A percentile compares a stretch with the other conserved stretches of the same genome.
Evolutionary conservation across 1,140 invertebrate species (phyloP).

Genomic region (Wasmannia auropunctata): DNA sequence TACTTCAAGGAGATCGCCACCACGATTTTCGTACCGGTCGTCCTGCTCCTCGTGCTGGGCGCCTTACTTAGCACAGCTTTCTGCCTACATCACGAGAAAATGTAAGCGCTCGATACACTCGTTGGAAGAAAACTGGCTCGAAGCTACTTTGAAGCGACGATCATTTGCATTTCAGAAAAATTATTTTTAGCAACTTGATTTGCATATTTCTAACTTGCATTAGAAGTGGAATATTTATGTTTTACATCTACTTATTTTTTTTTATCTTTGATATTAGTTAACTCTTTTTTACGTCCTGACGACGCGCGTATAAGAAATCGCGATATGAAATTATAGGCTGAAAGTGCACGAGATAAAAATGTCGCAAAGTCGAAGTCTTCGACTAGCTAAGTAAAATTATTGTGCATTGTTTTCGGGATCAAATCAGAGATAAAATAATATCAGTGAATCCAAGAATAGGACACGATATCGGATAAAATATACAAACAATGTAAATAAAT

Average conservation of each 20-base stretch:
- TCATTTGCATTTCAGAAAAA: background rate
- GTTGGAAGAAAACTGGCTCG: background rate
- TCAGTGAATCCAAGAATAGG: background rate
- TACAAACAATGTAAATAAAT: background rate
- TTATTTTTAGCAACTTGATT: background rate
- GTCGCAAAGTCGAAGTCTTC: background rate
- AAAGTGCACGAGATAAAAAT: background rate
- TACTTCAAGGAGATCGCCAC: slow-evolving; percentile 90
- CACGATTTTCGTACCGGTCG: slow-evolving; percentile 89
- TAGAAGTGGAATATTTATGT: background rate
- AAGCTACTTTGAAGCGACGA: background rate
- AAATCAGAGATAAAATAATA: background rate
- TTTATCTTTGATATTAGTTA: background rate
- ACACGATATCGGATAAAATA: background rate
- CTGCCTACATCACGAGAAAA: slow-evolving; percentile 91
- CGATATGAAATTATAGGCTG: background rate
- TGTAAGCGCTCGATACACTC: slow-evolving; percentile 87
- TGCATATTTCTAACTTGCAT: background rate
- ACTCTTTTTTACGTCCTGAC: background rate
- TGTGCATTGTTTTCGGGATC: background rate
- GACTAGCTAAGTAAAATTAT: background rate
- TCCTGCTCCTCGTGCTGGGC: slow-evolving; percentile 89
- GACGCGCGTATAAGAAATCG: background rate
- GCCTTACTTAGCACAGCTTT: slow-evolving; percentile 90
- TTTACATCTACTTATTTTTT: background rate